Evolutionary conservation across 1,140 invertebrate genomes (phyloP), one percentile per base, ranked within the genome.

Genomic region (Lithobius niger): DNA sequence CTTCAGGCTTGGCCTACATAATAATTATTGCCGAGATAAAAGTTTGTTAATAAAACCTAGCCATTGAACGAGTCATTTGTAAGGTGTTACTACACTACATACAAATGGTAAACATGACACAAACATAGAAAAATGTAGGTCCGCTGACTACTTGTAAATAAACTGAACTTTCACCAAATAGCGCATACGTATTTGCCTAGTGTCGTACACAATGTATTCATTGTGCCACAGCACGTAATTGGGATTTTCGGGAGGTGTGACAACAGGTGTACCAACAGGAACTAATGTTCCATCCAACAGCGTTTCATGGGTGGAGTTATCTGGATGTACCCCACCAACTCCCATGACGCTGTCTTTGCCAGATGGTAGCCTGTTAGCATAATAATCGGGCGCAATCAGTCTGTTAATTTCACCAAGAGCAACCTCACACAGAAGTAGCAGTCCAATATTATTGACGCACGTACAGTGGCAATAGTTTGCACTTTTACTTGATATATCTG

Each of bases 401-500:
- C 70, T 57, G 51, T 65, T 62, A 13, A 19, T 40, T 2, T 55
- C 57, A 13, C 76, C 76, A 2, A 77, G 65, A 10, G 75, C 72
- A 0, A 61, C 60, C 55, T 80, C 77, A 68, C 77, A 79, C 10
- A 80, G 66, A 48, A 79, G 52, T 55, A 80, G 60, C 15, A 78
- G 56, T 19, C 75, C 78, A 26, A 65, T 62, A 40, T 70, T 68
- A 54, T 77, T 70, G 24, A 59, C 56, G 36, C 66, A 67, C 13
- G 65, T 68, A 16, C 76, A 70, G 48, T 67, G 65, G 61, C 79
- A 80, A 63, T 80, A 80, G 63, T 81, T 79, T n/a, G 79, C 79
- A 64, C 76, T 77, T 64, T 80, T 81, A 28, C 72, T 74, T 3
- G 75, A 72, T 70, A 78, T 77, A 63, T 81, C 79, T 25, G 79